Base-by-base conservation (phyloP, 1,140 invertebrate species). In the Drosophila nigromelanica region DNA sequence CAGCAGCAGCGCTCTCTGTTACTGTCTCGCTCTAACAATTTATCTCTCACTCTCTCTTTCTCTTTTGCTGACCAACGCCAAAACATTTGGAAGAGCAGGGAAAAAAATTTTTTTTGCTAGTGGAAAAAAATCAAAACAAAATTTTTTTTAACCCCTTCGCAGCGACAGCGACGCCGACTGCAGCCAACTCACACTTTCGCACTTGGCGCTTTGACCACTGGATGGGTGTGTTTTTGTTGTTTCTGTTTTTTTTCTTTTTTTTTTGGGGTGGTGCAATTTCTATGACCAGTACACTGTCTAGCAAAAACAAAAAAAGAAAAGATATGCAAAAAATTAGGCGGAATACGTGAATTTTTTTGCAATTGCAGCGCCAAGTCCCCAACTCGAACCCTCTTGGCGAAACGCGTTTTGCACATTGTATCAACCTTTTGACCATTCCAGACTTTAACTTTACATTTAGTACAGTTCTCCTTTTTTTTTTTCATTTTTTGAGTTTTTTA, bases 101-200 rank as follows among this genome's bases (percentile, higher is more conserved):
- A 18, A 60, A 67, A 62, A 58, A 73, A 76, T 54, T 24, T 14
- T 42, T 56, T 40, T 56, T 59, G 55, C 74, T 82, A 82, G 64
- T 56, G 72, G 72, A 71, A 89, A 89, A 87, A 87, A 78, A 82
- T 89, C 83, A 89, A 86, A 86, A 86, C 78, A 86, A 76, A 54
- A 27, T 50, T 72, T 81, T 86, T 87, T 87, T 89, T 87, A 87
- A 87, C 83, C 83, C 83, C 83, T 87, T 89, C 83, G 55, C 58
- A 51, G 48, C 21, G 45, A 45, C 48, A 39, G 61, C 78, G 47
- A 56, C 55, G 71, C 33, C 51, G 56, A 55, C 72, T 24, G 43
- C 47, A 35, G 12, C 40, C 45, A 11, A 15, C 58, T 55, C 58
- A 54, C 39, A 71, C 67, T 60, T 40, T 62, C 58, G 14, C 66